Conservation (phyloP, 2,888 invertebrate genomes). For the Protonemura montana region DNA sequence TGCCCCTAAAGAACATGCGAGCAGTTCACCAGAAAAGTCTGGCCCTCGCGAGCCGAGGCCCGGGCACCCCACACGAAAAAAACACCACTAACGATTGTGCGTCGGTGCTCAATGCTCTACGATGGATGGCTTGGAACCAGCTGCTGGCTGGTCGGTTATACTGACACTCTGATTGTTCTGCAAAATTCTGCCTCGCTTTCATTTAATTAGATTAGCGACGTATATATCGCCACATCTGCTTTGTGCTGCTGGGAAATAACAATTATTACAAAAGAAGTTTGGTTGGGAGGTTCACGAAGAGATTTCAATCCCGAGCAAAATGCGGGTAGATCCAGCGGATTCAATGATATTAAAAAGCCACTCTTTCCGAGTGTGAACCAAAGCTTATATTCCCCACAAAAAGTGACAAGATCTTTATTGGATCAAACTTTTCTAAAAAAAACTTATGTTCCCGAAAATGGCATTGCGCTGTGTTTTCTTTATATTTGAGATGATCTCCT, state of each 20-base stretch:
- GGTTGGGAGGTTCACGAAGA: background rate
- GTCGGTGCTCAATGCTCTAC: background rate
- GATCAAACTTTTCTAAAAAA: background rate
- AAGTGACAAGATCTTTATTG: slow-evolving; percentile 4
- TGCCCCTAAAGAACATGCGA: background rate
- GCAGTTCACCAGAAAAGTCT: background rate
- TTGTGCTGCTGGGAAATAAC: background rate
- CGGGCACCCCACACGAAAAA: background rate
- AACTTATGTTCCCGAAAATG: background rate
- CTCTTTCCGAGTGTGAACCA: background rate
- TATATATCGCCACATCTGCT: background rate
- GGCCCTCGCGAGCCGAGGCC: background rate
- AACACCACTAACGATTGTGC: slow-evolving; percentile 12
- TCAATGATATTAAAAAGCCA: background rate
- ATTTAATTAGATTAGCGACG: background rate
- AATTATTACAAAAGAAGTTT: background rate
- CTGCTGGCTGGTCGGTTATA: background rate
- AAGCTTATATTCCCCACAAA: background rate
- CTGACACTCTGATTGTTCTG: background rate
- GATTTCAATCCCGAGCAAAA: background rate
- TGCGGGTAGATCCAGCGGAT: background rate
- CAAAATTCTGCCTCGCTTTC: background rate
- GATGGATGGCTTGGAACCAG: background rate
- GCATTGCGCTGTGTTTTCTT: background rate
- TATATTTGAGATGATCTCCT: slow-evolving; percentile 28